phyloP scores from a whole-genome alignment of 2,113 vertebrate genomes.

The Chitala chitala region DNA sequence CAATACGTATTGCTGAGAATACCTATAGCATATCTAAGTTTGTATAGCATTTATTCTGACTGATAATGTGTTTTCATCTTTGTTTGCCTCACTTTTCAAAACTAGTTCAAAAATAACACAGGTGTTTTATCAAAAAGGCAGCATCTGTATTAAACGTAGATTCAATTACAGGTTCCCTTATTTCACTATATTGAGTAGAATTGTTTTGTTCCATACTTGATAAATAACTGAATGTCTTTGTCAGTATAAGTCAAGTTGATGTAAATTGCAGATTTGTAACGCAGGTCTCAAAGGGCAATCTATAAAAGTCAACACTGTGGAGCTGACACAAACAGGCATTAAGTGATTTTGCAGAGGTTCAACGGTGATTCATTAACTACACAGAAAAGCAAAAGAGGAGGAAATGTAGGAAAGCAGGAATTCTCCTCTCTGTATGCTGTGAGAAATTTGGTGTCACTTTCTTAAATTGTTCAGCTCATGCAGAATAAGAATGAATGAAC shows the following conservation, averaged over 20 bases:
- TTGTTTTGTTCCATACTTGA: not conserved
- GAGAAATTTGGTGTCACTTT: slow-evolving; percentile 56
- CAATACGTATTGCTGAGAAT: too few relatives aligned
- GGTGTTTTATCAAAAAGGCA: not conserved
- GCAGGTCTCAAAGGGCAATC: not conserved
- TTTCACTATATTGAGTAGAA: not conserved
- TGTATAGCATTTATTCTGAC: too few relatives aligned
- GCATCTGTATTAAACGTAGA: not conserved
- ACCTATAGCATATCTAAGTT: too few relatives aligned
- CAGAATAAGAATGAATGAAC: slow-evolving; percentile 62
- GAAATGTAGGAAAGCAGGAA: not conserved
- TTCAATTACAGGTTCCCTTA: not conserved
- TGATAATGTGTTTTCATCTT: not conserved
- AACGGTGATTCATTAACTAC: not conserved
- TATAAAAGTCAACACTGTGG: not conserved
- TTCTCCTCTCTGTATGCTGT: slow-evolving; percentile 15
- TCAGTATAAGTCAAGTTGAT: slow-evolving; percentile 4
- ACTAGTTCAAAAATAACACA: too few relatives aligned
- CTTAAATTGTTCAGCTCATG: slow-evolving; percentile 55
- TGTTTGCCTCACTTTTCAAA: too few relatives aligned
- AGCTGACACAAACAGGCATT: not conserved
- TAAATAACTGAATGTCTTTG: not conserved
- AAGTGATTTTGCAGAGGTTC: slow-evolving; percentile 10
- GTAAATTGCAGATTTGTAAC: slow-evolving; percentile 1
- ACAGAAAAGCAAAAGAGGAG: not conserved